Conservation (phyloP, 2,113 vertebrate species). For the Lophochroa leadbeateri region DNA sequence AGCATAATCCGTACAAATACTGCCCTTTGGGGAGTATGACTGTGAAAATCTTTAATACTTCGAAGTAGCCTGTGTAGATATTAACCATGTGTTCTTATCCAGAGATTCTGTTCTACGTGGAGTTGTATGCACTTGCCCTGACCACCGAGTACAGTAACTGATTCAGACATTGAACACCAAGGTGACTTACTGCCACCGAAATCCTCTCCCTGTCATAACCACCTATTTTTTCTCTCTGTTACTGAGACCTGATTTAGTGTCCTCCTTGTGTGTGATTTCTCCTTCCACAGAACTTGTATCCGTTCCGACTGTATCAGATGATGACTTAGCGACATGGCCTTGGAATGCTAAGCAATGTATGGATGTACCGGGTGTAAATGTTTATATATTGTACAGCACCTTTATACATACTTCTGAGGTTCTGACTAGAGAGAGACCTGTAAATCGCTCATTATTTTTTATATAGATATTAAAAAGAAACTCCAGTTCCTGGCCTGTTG, state of each 20-base stretch:
- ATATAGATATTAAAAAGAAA: conserved; percentile 89
- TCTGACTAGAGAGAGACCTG: conserved; percentile 90
- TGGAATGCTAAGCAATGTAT: conserved; percentile 82
- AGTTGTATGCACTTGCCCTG: not conserved
- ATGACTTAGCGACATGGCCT: conserved; percentile 85
- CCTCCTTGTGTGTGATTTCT: conserved; percentile 59
- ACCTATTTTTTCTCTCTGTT: conserved; percentile 42
- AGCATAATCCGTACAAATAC: not conserved
- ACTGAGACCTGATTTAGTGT: conserved; percentile 61
- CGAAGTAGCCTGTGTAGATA: conserved; percentile 46
- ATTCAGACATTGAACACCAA: not conserved
- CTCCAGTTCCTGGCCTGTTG: conserved; percentile 75
- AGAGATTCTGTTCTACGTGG: not conserved
- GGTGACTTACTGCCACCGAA: conserved; percentile 44
- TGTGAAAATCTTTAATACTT: conserved; percentile 48
- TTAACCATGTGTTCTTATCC: not conserved
- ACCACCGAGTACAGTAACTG: conserved; percentile 15
- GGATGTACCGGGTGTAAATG: conserved; percentile 95
- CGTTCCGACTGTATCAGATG: conserved; percentile 48
- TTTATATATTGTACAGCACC: conserved; percentile 99
- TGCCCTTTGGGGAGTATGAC: not conserved
- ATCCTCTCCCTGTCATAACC: not conserved
- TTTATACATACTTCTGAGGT: conserved; percentile 91
- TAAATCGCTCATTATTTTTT: conserved; percentile 99
- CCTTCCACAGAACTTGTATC: conserved; percentile 40